Evolutionary conservation across 2,888 invertebrate genomes (phyloP).

Genomic region (Lithophane leautieri): DNA sequence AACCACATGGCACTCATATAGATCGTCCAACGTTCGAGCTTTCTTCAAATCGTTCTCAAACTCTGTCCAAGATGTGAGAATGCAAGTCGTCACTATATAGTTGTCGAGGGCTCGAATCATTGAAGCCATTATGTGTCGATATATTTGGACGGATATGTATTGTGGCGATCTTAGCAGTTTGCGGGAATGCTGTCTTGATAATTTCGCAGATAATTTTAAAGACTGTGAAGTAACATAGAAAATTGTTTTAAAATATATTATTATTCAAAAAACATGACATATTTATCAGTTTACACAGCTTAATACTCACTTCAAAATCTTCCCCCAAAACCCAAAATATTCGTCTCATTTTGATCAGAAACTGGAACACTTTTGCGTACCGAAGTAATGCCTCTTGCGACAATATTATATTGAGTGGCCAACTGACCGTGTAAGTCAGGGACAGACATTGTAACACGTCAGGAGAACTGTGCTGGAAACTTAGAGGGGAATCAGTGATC

Average conservation of each 20-base stretch:
- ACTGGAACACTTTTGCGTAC: conserved; percentile 94
- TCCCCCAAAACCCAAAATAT: conserved; percentile 94
- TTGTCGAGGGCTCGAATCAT: conserved; percentile 94
- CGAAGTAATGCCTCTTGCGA: conserved; percentile 93
- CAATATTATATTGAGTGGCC: conserved; percentile 95
- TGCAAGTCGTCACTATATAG: conserved; percentile 94
- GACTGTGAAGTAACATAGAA: conserved; percentile 79
- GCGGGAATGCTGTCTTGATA: conserved; percentile 83
- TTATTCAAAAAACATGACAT: no score
- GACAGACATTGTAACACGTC: conserved; percentile 92
- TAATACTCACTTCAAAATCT: conserved; percentile 90
- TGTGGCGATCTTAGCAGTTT: conserved; percentile 91
- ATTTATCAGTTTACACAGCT: not conserved
- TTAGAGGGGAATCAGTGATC: conserved; percentile 91
- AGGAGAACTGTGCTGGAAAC: conserved; percentile 92
- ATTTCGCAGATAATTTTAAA: conserved; percentile 91
- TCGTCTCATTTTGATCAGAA: conserved; percentile 93
- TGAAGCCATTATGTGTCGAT: conserved; percentile 94
- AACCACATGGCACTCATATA: conserved; percentile 93
- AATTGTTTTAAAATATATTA: not conserved
- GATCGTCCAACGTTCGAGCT: conserved; percentile 92
- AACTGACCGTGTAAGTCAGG: conserved; percentile 92
- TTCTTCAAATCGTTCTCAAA: conserved; percentile 92
- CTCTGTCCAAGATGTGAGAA: conserved; percentile 94
- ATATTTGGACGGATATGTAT: conserved; percentile 93